Evolutionary conservation across 2,888 invertebrate species (phyloP).

Genomic region (Helicoverpa assulta): DNA sequence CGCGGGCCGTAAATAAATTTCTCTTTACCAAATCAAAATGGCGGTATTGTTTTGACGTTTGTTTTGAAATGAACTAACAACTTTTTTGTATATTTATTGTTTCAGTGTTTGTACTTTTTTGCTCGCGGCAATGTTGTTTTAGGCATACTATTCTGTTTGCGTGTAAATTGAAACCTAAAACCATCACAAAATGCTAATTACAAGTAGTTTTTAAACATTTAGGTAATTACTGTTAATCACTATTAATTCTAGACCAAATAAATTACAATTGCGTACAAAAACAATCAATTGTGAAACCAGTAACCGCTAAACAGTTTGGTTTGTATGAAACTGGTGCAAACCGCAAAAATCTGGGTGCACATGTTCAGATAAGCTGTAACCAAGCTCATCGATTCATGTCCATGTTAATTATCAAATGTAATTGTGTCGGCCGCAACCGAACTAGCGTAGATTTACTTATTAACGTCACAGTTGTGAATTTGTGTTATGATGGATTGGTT

Average conservation of each 20-base stretch:
- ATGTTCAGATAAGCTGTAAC: constrained; percentile 33
- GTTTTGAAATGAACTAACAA: constrained; percentile 16
- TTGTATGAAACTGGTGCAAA: constrained; percentile 41
- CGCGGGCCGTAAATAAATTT: constrained; percentile 32
- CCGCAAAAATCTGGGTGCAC: constrained; percentile 53
- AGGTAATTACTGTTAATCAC: background rate
- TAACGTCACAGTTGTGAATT: constrained; percentile 29
- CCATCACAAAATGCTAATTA: background rate
- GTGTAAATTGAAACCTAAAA: background rate
- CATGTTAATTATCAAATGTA: constrained; percentile 57
- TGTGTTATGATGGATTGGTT: constrained; percentile 8
- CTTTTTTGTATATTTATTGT: background rate
- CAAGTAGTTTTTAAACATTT: background rate
- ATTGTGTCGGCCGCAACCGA: constrained; percentile 45
- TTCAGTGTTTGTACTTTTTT: background rate
- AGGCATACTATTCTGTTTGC: too few species aligned
- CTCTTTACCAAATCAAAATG: constrained; percentile 13
- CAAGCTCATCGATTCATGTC: constrained; percentile 33
- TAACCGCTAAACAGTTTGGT: constrained; percentile 42
- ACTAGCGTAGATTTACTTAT: constrained; percentile 39
- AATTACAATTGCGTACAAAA: constrained; percentile 30
- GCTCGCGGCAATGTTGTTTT: too few species aligned
- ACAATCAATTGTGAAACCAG: constrained; percentile 22
- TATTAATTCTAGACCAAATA: constrained; percentile 2
- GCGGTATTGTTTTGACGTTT: constrained; percentile 15